phyloP scores from a whole-genome alignment of 2,888 invertebrate species.

The Caenorhabditis imperialis region DNA sequence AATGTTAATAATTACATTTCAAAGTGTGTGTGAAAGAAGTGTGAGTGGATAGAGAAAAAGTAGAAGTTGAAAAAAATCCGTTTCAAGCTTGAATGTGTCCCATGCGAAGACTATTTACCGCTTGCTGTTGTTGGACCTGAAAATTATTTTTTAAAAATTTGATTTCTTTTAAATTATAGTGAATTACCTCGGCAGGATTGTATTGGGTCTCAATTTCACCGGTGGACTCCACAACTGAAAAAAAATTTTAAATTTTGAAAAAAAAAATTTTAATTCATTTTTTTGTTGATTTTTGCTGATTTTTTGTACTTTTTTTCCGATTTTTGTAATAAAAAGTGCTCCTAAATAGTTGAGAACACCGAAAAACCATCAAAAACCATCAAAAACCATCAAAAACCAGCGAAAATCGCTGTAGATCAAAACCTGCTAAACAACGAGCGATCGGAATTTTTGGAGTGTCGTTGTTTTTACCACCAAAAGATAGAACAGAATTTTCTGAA shows the following conservation, averaged over 20 bases:
- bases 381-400: too few species aligned
- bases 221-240: conserved; percentile 51
- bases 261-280: too few species aligned
- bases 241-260: not conserved
- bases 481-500: too few species aligned
- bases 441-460: not conserved
- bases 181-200: conserved; percentile 44
- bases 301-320: not conserved
- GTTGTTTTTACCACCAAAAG: not conserved
- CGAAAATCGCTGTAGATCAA: not conserved
- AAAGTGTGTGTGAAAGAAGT: conserved; percentile 6
- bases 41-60: not conserved
- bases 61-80: not conserved
- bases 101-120: conserved; percentile 58
- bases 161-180: not conserved
- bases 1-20: not conserved
- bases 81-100: conserved; percentile 48
- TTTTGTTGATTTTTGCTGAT: too few species aligned
- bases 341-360: too few species aligned
- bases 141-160: conserved; percentile 7
- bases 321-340: not conserved
- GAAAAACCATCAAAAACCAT: too few species aligned
- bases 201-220: conserved; percentile 50
- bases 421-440: not conserved
- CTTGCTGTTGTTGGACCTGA: conserved; percentile 34